Evolutionary conservation across 2,113 vertebrate genomes (phyloP), one percentile per base, ranked within the genome.

Genomic region (Puntigrus tetrazona): DNA sequence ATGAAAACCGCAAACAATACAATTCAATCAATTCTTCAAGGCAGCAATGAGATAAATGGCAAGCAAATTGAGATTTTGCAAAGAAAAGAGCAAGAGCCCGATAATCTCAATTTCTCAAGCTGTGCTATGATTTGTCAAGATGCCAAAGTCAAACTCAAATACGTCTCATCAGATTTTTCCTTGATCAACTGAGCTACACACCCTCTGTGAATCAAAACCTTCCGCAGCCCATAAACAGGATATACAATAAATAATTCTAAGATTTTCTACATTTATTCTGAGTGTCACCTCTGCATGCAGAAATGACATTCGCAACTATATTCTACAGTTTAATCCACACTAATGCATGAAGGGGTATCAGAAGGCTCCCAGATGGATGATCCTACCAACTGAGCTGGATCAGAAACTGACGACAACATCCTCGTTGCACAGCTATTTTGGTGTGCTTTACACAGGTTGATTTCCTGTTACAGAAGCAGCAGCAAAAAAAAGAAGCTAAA

Each of bases 401-500:
- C n/a, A 50, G 43, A 74, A 75, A 75, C 16, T 7, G 57, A 73
- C 31, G 18, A 72, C 78, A 81, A 81, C 82, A 78, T 75, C 61
- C 57, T 81, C 34, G 27, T 29, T 81, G 43, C 14, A 57, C 20
- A 69, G 38, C 7, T 77, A 76, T 34, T 29, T 84, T 7, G 11
- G 69, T 43, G 11, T 34, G 43, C n/a, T 80, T 76, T 22, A 77
- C 22, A 22, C 29, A 31, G 34, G 52, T 59, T n/a, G 16, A 47
- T 72, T 81, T 81, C 80, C 79, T 55, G 81, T n/a, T 84, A 81
- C 81, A 80, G 70, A 86, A 70, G 81, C 63, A 81, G 52, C 27
- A 13, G 13, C 18, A 82, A 29, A 82, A 50, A 67, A 22, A 82
- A 3, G 75, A 84, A 79, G 7, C 20, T 57, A 38, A 88, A 87